These are phyloP conservation scores for Saimiri boliviensis DNA, from an alignment of 2,113 vertebrate genomes.

Conservation along the genomic window DNA sequence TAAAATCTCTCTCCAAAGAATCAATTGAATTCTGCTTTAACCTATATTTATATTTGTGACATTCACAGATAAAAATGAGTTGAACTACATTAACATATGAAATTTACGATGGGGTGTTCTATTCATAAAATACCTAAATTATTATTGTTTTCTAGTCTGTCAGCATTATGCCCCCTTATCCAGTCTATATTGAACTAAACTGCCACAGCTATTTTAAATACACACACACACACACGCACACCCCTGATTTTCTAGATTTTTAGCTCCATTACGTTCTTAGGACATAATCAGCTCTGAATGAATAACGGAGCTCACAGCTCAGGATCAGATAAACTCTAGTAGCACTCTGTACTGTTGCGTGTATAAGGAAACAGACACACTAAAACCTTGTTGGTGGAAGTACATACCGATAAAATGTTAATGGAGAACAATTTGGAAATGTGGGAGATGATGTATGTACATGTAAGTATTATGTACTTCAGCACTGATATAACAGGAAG, in stretches of 20 bases:
- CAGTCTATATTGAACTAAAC: neutral
- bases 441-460: no score
- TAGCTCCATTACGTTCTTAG: accelerated
- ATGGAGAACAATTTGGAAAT: no score
- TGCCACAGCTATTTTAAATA: neutral
- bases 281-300: no score
- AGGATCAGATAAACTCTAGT: no score
- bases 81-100: neutral
- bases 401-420: no score
- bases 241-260: neutral
- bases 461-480: no score
- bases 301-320: no score
- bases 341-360: no score
- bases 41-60: neutral
- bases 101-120: neutral
- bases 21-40: neutral
- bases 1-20: neutral
- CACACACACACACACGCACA: no score
- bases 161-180: neutral
- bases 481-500: no score
- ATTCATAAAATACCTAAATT: neutral
- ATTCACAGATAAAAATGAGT: neutral
- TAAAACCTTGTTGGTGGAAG: no score
- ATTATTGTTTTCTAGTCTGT: neutral
- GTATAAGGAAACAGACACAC: no score